Evolutionary conservation across 2,113 vertebrate genomes (phyloP).

Genomic region (Vidua chalybeata): DNA sequence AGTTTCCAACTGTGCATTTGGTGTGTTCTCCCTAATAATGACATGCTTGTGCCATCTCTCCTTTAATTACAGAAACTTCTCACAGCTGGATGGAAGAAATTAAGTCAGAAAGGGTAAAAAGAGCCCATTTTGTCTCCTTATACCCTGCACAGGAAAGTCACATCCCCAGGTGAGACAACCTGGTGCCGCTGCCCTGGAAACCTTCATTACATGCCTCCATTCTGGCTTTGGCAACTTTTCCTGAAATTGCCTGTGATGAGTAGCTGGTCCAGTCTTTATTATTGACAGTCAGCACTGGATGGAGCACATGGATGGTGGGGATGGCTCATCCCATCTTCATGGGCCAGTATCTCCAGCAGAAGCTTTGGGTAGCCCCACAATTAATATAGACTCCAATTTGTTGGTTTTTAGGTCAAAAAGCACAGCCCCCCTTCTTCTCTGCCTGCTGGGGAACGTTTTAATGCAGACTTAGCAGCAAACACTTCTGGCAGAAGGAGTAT

Average conservation of each 20-base stretch:
- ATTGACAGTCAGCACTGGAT: neutral
- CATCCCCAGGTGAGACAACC: neutral
- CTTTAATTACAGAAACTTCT: slow-evolving; percentile 55
- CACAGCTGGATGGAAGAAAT: slow-evolving; percentile 36
- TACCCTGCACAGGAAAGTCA: neutral
- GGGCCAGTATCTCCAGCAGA: fast-evolving
- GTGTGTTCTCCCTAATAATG: slow-evolving; percentile 30
- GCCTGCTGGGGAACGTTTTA: neutral
- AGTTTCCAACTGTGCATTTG: slow-evolving; percentile 45
- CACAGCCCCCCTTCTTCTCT: neutral
- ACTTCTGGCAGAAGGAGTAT: neutral
- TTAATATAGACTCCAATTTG: fast-evolving
- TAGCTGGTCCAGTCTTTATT: neutral
- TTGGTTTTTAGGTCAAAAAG: neutral
- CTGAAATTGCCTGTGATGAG: neutral
- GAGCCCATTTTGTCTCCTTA: slow-evolving; percentile 7
- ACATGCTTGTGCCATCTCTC: neutral
- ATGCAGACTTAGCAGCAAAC: neutral
- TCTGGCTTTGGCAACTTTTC: neutral
- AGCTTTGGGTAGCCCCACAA: neutral
- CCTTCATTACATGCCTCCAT: neutral
- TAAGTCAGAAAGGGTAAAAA: slow-evolving; percentile 28
- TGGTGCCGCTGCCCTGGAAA: neutral
- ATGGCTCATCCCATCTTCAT: neutral
- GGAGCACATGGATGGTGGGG: neutral